These are phyloP conservation scores for Lithophane semibrunnea DNA, from an alignment of 2,888 invertebrate genomes.

Conservation along the genomic window DNA sequence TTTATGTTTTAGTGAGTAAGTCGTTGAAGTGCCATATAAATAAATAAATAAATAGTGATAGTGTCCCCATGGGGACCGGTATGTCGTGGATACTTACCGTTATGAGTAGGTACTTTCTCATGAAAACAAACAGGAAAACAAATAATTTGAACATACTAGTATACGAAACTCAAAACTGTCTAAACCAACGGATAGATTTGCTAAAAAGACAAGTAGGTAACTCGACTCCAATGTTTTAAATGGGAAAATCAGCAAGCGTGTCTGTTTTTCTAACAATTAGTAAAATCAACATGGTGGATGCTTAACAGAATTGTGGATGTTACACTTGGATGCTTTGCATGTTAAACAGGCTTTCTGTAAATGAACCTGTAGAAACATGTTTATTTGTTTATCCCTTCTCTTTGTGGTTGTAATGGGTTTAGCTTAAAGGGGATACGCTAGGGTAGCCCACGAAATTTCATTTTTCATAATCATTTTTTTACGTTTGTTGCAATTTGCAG, in stretches of 20 bases:
- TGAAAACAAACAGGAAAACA: not conserved
- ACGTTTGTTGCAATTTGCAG: too few species aligned
- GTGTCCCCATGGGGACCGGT: not conserved
- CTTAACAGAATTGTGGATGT: constrained; percentile 15
- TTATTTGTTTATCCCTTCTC: not conserved
- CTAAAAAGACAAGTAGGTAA: not conserved
- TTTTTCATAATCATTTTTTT: too few species aligned
- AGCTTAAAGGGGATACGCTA: too few species aligned
- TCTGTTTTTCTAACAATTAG: constrained; percentile 50
- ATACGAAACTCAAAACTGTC: too few species aligned
- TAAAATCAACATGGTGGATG: constrained; percentile 41
- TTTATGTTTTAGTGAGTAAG: too few species aligned
- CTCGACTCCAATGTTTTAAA: constrained; percentile 10
- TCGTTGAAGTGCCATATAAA: too few species aligned
- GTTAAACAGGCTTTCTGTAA: constrained; percentile 16
- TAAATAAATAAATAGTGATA: not conserved
- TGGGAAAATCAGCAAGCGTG: not conserved
- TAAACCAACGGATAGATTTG: not conserved
- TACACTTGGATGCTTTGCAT: constrained; percentile 26
- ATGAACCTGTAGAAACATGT: not conserved
- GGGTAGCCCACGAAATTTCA: too few species aligned
- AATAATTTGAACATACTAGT: not conserved
- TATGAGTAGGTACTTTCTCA: not conserved
- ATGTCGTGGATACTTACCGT: not conserved
- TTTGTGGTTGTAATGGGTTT: too few species aligned